phyloP scores from a whole-genome alignment of 2,797 vertebrate genomes.

The Sebastolobus altivelis region DNA sequence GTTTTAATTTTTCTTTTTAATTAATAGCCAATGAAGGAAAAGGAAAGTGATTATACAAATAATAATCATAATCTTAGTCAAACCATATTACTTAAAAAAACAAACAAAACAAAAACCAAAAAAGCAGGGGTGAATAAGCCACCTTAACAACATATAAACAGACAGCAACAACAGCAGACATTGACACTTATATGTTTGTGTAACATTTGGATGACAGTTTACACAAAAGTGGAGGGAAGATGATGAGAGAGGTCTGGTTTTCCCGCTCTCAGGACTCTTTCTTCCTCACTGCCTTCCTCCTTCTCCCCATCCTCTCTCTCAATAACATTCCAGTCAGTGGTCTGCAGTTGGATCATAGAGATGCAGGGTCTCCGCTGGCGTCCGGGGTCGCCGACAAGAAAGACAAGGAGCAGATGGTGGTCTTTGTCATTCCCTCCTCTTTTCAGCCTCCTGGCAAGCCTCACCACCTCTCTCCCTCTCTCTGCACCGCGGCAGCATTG shows the following conservation, averaged over 20 bases:
- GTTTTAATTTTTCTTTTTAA: no score
- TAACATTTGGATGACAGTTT: constrained; percentile 31
- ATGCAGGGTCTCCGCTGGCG: constrained; percentile 86
- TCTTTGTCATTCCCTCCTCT: constrained; percentile 92
- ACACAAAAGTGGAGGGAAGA: constrained; percentile 55
- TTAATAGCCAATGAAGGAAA: no score
- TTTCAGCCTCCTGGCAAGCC: constrained; percentile 89
- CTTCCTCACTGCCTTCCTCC: constrained; percentile 23
- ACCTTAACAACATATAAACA: no score
- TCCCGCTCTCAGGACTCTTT: constrained; percentile 85
- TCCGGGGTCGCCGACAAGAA: constrained; percentile 91
- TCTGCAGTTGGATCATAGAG: constrained; percentile 95
- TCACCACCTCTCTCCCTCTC: constrained; percentile 76
- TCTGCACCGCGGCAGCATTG: constrained; percentile 62
- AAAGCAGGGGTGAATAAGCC: no score
- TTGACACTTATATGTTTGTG: constrained; percentile 1
- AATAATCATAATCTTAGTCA: no score
- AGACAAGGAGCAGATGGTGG: constrained; percentile 99
- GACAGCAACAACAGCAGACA: no score
- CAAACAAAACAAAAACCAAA: no score
- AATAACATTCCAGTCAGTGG: constrained; percentile 92
- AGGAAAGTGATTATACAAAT: no score
- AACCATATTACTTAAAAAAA: no score
- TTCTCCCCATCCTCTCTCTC: constrained; percentile 75
- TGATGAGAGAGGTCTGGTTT: constrained; percentile 75